A percentile compares a stretch with the other conserved stretches of the same genome.
phyloP scores from a whole-genome alignment of 2,797 vertebrate species.

The Crenichthys baileyi region DNA sequence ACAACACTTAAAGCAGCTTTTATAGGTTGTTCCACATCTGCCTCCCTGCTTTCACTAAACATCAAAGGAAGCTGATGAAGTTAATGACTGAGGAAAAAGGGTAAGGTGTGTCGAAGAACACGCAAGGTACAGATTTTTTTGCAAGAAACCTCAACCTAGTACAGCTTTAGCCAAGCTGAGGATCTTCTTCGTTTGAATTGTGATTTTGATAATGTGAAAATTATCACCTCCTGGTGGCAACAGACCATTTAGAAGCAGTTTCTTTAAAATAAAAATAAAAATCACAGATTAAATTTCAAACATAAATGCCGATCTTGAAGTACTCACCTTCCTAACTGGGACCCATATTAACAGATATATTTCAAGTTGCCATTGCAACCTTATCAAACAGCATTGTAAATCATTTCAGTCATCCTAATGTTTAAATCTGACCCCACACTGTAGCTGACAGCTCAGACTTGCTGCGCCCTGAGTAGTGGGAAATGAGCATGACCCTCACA shows the following conservation, averaged over 20 bases:
- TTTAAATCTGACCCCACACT: constrained; percentile 32
- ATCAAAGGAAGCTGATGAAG: not conserved
- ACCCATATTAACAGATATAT: not conserved
- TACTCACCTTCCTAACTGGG: not conserved
- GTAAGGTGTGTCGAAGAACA: not conserved
- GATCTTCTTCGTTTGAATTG: not conserved
- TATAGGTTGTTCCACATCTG: not conserved
- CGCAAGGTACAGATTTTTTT: not conserved
- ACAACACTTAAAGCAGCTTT: not conserved
- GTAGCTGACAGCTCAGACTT: constrained; percentile 14
- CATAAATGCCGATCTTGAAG: not conserved
- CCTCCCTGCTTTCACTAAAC: not conserved
- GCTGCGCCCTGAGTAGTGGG: constrained; percentile 26
- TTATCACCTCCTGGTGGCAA: not conserved
- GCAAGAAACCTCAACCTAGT: not conserved
- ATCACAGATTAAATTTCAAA: not conserved
- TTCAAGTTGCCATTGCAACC: not conserved
- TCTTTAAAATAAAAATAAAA: not conserved
- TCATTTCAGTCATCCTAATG: constrained; percentile 39
- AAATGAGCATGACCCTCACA: constrained; percentile 49
- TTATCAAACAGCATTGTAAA: constrained; percentile 4
- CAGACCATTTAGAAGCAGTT: not conserved
- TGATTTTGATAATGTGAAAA: not conserved
- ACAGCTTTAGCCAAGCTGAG: not conserved
- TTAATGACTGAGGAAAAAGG: not conserved